Evolutionary conservation across 1,140 invertebrate genomes (phyloP), one percentile per base, ranked within the genome.

Genomic region (Bursaphelenchus mucronatus): DNA sequence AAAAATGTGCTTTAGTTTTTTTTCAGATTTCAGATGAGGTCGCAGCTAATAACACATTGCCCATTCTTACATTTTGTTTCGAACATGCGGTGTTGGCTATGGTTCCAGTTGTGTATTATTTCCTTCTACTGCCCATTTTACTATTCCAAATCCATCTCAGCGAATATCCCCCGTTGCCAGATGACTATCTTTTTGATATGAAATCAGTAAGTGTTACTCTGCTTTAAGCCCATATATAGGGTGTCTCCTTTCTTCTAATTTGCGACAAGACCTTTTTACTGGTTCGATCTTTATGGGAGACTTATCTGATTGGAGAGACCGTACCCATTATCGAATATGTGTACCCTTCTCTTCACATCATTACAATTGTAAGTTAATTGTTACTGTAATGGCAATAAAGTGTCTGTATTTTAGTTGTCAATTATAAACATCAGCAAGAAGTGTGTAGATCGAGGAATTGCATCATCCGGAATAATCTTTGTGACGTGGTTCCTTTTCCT

Each of bases 241-340:
- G 15, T 8, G 21, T 74, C 0, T 63, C 68, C 10, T 17, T 63
- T 3, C 11, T 57, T 39, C 41, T 72, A 46, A 43, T 74, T 15
- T 51, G 49, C 11, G 54, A 49, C 50, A 64, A 70, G 59, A 17
- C 50, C 39, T 46, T 74, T 19, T 30, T 72, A 6, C 62, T 72
- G 39, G 8, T 69, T 8, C 19, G 46, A 17, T 46, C 46, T 5
- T 67, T 63, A 8, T 72, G 69, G 51, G 64, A 75, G 52, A 49
- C 46, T 30, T 5, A 64, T 3, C 54, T 52, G 41, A n/a, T 39
- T 17, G 21, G 47, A 8, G 44, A 74, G 58, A 45, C 49, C 17
- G 61, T 72, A 39, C 64, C 70, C n/a, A 44, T 73, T 40, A 19
- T 74, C 40, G 70, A 72, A 49, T 74, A 76, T 11, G n/a, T 74